Conservation (phyloP, 2,113 vertebrate genomes). For the Progne subis region DNA sequence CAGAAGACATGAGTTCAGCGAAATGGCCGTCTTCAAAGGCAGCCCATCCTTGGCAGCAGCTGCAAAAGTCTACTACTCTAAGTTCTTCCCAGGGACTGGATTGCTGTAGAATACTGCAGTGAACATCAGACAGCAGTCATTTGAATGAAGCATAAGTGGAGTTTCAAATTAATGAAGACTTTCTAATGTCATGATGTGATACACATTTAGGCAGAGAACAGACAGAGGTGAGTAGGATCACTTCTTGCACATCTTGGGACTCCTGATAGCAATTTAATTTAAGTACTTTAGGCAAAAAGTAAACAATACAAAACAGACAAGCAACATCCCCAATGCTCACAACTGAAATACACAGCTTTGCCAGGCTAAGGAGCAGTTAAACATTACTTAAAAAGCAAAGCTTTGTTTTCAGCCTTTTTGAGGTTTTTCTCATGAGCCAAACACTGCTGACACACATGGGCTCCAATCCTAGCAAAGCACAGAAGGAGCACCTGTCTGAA, state of each 20-base stretch:
- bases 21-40: not conserved
- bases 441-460: not conserved
- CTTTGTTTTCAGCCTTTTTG: not conserved
- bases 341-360: not conserved
- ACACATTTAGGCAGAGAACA: not conserved
- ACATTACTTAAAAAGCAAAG: not conserved
- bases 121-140: not conserved
- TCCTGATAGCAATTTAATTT: not conserved
- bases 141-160: fast-evolving
- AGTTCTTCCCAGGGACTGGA: not conserved
- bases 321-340: not conserved
- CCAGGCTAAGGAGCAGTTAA: not conserved
- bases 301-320: not conserved
- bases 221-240: not conserved
- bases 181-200: not conserved
- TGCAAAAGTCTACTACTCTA: not conserved
- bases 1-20: not conserved
- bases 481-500: not conserved
- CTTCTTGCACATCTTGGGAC: not conserved
- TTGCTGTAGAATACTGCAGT: not conserved
- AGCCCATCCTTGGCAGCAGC: not conserved
- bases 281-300: not conserved
- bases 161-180: not conserved
- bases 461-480: not conserved
- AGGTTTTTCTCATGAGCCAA: not conserved